Base-by-base conservation (phyloP, 2,888 invertebrate genomes). In the Tipula lateralis region DNA sequence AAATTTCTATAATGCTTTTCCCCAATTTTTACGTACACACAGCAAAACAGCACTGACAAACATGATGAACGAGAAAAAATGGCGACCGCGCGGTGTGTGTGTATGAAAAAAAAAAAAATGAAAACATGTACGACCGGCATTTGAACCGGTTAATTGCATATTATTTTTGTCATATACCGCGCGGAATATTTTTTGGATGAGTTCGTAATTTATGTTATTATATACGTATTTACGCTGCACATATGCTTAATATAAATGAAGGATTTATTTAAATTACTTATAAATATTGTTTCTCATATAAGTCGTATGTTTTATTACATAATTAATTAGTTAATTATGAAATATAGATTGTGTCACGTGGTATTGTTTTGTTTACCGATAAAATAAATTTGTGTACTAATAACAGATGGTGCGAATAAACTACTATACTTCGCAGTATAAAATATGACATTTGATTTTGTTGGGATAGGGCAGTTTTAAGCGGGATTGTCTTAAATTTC, bases 1-100 rank as follows among this genome's bases (percentile, higher is more conserved):
- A 66, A 66, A 66, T 66, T 66, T 66, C 24, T 66, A 66, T 66
- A 66, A 66, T 66, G 66, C 66, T 66, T 82, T 82, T 82, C 82
- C 82, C 82, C 82, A 82, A 82, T 82, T 82, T 66, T 24, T 32
- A 82, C 82, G 82, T 82, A 82, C 30, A 82, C 82, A 82, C 82
- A 30, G 82, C 82, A 29, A 82, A 29, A 82, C 82, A 82, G 82
- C 16, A 82, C 82, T 82, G 82, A 82, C 82, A 82, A 82, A 82
- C 29, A 81, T 30, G 32, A 30, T 30, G 29, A 30, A 30, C 82
- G 30, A 82, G 66, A 66, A 66, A 66, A 82, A 82, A 82, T 82
- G 82, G 82, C 82, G 82, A 32, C n/a, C 30, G 82, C 66, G 66
- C 66, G 66, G 66, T 66, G 66, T 66, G 66, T 24, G 50, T 50